phyloP scores from a whole-genome alignment of 2,797 vertebrate species.

The Orientallactaga sibirica region DNA sequence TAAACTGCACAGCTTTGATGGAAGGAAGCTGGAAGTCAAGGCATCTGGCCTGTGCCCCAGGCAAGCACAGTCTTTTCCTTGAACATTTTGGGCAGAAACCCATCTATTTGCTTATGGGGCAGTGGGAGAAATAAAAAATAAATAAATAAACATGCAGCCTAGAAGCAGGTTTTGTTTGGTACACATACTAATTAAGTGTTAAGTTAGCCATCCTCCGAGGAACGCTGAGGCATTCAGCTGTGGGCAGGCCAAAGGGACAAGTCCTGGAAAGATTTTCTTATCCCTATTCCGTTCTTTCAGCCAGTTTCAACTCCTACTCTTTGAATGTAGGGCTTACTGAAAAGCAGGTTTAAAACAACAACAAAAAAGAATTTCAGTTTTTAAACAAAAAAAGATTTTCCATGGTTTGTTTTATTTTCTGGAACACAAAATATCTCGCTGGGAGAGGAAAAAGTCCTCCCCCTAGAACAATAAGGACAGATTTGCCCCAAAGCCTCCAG shows the following conservation, averaged over 20 bases:
- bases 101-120: constrained; percentile 84
- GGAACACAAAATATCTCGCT: background rate
- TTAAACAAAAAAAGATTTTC: constrained; percentile 47
- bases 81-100: constrained; percentile 87
- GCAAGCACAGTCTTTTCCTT: constrained; percentile 86
- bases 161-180: constrained; percentile 80
- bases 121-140: constrained; percentile 34
- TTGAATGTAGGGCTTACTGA: constrained; percentile 45
- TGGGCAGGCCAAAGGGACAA: constrained; percentile 17
- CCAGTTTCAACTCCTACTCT: background rate
- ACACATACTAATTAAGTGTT: constrained; percentile 78
- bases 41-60: constrained; percentile 91
- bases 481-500: background rate
- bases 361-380: constrained; percentile 41
- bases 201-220: constrained; percentile 79
- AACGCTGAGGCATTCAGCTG: constrained; percentile 16
- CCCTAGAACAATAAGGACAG: background rate
- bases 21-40: constrained; percentile 90
- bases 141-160: constrained; percentile 66
- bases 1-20: constrained; percentile 94
- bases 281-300: constrained; percentile 9
- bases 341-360: background rate
- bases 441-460: background rate
- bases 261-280: constrained; percentile 1
- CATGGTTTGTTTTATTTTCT: constrained; percentile 27